Conservation (phyloP, 2,113 vertebrate species). For the Pao palembangensis region DNA sequence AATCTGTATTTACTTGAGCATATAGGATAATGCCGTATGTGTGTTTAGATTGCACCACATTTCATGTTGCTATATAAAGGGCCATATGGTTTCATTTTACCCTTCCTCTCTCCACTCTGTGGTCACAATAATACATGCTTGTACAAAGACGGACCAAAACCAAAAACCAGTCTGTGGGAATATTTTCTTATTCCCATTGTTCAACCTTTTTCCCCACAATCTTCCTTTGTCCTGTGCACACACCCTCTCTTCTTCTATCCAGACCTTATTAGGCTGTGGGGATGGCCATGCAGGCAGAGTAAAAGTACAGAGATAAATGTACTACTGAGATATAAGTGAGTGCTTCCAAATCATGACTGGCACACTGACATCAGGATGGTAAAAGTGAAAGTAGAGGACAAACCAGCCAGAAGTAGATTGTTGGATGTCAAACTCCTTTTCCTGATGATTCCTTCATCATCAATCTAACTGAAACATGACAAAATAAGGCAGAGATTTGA, state of each 20-base stretch:
- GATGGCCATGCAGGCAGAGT: constrained; percentile 26
- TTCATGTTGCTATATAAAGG: constrained; percentile 25
- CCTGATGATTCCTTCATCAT: not conserved
- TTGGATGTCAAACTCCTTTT: constrained; percentile 34
- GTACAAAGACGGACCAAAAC: constrained; percentile 5
- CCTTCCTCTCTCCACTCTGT: constrained; percentile 9
- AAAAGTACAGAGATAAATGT: constrained; percentile 62
- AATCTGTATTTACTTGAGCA: constrained; percentile 3
- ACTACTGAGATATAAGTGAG: constrained; percentile 53
- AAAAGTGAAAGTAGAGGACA: not conserved
- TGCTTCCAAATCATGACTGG: constrained; percentile 51
- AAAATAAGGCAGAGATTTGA: no score
- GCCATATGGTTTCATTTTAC: constrained; percentile 7
- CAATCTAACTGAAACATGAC: no score
- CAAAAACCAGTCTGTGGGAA: constrained; percentile 58
- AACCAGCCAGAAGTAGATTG: constrained; percentile 2
- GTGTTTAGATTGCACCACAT: constrained; percentile 28
- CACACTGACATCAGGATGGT: constrained; percentile 26
- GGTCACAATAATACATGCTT: constrained; percentile 3
- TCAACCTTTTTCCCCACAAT: constrained; percentile 56
- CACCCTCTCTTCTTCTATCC: constrained; percentile 10
- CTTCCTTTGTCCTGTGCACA: constrained; percentile 11
- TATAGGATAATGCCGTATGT: not conserved
- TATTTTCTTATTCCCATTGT: constrained; percentile 35
- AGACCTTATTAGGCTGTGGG: constrained; percentile 68